Conservation (phyloP, 2,888 invertebrate genomes). For the Cheilosia scutellata region DNA sequence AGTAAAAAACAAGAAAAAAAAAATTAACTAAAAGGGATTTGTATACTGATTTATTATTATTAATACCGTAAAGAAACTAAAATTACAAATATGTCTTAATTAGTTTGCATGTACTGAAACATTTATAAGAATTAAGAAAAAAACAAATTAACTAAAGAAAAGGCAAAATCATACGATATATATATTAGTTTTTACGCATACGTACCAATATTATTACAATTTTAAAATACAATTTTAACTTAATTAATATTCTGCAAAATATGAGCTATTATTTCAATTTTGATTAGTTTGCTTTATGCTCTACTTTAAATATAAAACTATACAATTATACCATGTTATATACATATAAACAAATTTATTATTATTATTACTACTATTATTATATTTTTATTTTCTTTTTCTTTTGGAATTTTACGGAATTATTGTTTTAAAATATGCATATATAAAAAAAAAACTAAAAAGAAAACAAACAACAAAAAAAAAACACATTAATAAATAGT, state of each 20-base stretch:
- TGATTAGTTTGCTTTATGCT: conserved; percentile 62
- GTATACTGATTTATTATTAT: conserved; percentile 72
- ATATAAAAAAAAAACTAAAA: conserved; percentile 32
- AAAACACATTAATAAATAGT: conserved; percentile 64
- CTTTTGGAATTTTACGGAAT: conserved; percentile 62
- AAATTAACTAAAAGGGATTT: conserved; percentile 67
- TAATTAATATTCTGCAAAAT: conserved; percentile 51
- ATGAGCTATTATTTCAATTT: conserved; percentile 33
- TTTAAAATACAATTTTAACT: conserved; percentile 58
- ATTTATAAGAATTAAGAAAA: conserved; percentile 59
- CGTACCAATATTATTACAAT: conserved; percentile 39
- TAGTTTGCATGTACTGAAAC: conserved; percentile 73
- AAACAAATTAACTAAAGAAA: conserved; percentile 45
- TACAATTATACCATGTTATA: conserved; percentile 22
- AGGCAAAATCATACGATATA: conserved; percentile 39
- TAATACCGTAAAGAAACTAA: conserved; percentile 68
- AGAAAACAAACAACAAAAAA: conserved; percentile 50
- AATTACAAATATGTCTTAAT: conserved; percentile 53
- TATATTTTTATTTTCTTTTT: conserved; percentile 44
- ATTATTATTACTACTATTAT: conserved; percentile 40
- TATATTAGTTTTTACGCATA: conserved; percentile 50
- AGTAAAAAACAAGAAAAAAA: conserved; percentile 13
- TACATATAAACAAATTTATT: conserved; percentile 56
- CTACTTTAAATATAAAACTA: conserved; percentile 50
- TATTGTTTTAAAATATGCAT: conserved; percentile 51